Percentiles rank a stretch among this genome's conserved stretches.
phyloP scores from a whole-genome alignment of 2,888 invertebrate genomes.

The Rhingia rostrata region DNA sequence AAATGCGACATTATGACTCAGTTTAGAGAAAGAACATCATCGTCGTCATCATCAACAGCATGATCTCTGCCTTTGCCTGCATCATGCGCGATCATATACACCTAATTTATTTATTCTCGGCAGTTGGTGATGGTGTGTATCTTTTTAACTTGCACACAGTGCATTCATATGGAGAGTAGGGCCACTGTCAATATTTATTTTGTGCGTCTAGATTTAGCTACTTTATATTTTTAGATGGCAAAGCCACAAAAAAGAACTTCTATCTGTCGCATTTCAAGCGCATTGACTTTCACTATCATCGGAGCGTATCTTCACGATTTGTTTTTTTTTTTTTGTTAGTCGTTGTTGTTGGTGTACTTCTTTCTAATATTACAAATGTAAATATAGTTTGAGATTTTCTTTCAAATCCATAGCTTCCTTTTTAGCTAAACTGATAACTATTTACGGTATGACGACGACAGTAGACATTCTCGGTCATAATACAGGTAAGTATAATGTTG shows the following conservation, averaged over 20 bases:
- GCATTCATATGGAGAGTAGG: slow-evolving; percentile 60
- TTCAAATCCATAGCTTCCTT: slow-evolving; percentile 64
- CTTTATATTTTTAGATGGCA: slow-evolving; percentile 73
- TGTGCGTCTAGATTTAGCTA: slow-evolving; percentile 73
- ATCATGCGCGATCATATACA: slow-evolving; percentile 52
- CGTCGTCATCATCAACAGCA: slow-evolving; percentile 26
- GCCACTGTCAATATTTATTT: slow-evolving; percentile 74
- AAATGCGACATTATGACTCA: slow-evolving; percentile 74
- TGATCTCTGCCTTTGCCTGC: slow-evolving; percentile 29
- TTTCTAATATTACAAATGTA: slow-evolving; percentile 64
- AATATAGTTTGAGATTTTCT: slow-evolving; percentile 70
- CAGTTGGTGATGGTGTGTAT: slow-evolving; percentile 66
- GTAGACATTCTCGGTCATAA: slow-evolving; percentile 20
- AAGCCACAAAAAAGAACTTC: slow-evolving; percentile 44
- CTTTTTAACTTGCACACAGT: slow-evolving; percentile 44
- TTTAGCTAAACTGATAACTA: slow-evolving; percentile 59
- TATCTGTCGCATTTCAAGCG: slow-evolving; percentile 52
- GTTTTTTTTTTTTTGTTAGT: slow-evolving; percentile 15
- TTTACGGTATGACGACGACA: slow-evolving; percentile 22
- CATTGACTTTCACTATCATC: slow-evolving; percentile 74
- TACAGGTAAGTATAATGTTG: slow-evolving; percentile 40
- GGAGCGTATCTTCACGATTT: slow-evolving; percentile 70
- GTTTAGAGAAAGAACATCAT: slow-evolving; percentile 55
- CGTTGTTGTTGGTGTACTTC: slow-evolving; percentile 6
- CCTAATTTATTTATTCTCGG: slow-evolving; percentile 72